Evolutionary conservation across 2,797 vertebrate species (phyloP), one percentile per base, ranked within the genome.

Genomic region (Loriculus beryllinus): DNA sequence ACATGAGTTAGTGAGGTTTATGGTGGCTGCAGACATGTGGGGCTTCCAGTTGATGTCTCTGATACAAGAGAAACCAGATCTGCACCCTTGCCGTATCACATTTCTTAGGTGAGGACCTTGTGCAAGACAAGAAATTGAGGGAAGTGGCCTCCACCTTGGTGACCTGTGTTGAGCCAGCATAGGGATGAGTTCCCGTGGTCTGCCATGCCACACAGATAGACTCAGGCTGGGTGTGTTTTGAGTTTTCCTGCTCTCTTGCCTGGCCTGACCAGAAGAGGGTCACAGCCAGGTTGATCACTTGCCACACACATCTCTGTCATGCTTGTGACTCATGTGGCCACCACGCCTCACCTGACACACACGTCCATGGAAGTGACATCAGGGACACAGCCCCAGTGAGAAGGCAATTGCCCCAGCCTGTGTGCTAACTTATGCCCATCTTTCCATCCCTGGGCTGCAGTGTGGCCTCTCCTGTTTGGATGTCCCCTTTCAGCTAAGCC

Each of bases 401-500:
- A 3, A 1, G 64, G 42, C 33, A 43, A 35, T 29, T 86, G 78
- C 59, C 54, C 26, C 74, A 86, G 74, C 70, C 45, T 62, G 21
- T 45, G 52, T 48, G 12, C 57, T 95, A 48, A 89, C 79, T 49
- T 91, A 57, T 92, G 76, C 35, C 72, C 3, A 1, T 62, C 78
- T 91, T 72, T 69, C 72, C 60, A 49, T 69, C 80, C 78, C 62
- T 68, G 0, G 0, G 65, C 45, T 70, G 75, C 52, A 48, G 28
- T 19, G 29, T 88, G 83, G 92, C 57, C 69, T 88, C 79, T 91
- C 82, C 87, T 93, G 87, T 86, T 71, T 89, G 43, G 60, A 87
- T 96, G 94, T 95, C 91, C 94, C 91, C 86, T 67, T 97, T 95
- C 94, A 93, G 49, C 70, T 94, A 95, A 96, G 69, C 93, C 78